These are phyloP conservation scores for Synergus japonicus DNA, from an alignment of 2,888 invertebrate species.

Conservation along the genomic window DNA sequence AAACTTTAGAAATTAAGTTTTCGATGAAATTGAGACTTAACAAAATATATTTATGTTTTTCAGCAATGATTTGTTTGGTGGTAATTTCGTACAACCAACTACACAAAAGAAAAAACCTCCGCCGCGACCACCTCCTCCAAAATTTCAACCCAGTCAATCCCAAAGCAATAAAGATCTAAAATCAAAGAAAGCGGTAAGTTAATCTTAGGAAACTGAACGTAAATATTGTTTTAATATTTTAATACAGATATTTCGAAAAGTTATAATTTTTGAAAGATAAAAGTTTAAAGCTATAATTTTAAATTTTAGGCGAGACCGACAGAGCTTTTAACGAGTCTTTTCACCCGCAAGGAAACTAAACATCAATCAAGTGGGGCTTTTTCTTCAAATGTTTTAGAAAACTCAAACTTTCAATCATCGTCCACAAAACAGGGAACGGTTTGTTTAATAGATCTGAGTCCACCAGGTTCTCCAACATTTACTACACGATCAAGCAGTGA, in stretches of 20 bases:
- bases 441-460: slow-evolving; percentile 86
- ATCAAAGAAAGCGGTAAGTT: slow-evolving; percentile 69
- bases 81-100: slow-evolving; percentile 78
- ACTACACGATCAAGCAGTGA: slow-evolving; percentile 87
- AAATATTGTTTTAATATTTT: slow-evolving; percentile 11
- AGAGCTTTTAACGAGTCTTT: slow-evolving; percentile 71
- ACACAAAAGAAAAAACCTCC: slow-evolving; percentile 84
- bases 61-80: slow-evolving; percentile 69
- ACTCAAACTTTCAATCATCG: slow-evolving; percentile 54
- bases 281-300: not conserved
- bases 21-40: no score
- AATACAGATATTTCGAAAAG: slow-evolving; percentile 29
- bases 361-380: slow-evolving; percentile 31
- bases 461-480: slow-evolving; percentile 87
- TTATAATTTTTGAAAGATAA: not conserved
- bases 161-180: slow-evolving; percentile 66
- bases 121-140: slow-evolving; percentile 86
- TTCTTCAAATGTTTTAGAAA: slow-evolving; percentile 48
- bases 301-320: slow-evolving; percentile 68
- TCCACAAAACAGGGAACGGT: slow-evolving; percentile 62
- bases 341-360: slow-evolving; percentile 54
- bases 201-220: not conserved
- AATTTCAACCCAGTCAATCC: slow-evolving; percentile 71
- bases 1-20: no score
- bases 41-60: slow-evolving; percentile 41